phyloP scores from a whole-genome alignment of 2,797 vertebrate species.

The Labroides dimidiatus region DNA sequence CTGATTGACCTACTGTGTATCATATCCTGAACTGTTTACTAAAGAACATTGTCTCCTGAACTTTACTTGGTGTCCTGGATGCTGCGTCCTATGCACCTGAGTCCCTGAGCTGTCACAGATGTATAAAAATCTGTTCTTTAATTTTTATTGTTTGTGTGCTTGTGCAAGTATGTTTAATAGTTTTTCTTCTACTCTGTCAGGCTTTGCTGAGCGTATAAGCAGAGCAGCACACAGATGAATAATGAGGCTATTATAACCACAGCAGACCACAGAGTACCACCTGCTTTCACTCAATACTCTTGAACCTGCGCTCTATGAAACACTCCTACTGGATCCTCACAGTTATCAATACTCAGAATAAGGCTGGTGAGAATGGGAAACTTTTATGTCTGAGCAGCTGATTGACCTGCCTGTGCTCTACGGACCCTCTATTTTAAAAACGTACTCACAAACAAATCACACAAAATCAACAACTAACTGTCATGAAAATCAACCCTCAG shows the following conservation, averaged over 20 bases:
- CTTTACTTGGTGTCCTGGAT: too few relatives aligned
- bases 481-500: too few relatives aligned
- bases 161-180: slow-evolving; percentile 38
- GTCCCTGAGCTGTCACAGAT: background rate
- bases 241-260: slow-evolving; percentile 80
- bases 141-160: background rate
- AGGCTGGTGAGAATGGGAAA: slow-evolving; percentile 49
- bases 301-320: slow-evolving; percentile 64
- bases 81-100: too few relatives aligned
- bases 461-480: too few relatives aligned
- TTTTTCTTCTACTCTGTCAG: slow-evolving; percentile 59
- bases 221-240: slow-evolving; percentile 66
- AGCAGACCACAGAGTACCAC: slow-evolving; percentile 57
- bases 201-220: slow-evolving; percentile 65
- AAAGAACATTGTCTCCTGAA: too few relatives aligned
- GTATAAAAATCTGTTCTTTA: slow-evolving; percentile 24
- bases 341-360: slow-evolving; percentile 64
- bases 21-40: too few relatives aligned
- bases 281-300: slow-evolving; percentile 69
- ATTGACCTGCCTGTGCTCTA: slow-evolving; percentile 11
- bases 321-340: slow-evolving; percentile 56
- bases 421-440: slow-evolving; percentile 12
- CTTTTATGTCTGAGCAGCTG: background rate
- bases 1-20: too few relatives aligned
- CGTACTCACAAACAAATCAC: slow-evolving; percentile 1